Evolutionary conservation across 2,888 invertebrate species (phyloP), one percentile per base, ranked within the genome.

Genomic region (Chydorus sphaericus): DNA sequence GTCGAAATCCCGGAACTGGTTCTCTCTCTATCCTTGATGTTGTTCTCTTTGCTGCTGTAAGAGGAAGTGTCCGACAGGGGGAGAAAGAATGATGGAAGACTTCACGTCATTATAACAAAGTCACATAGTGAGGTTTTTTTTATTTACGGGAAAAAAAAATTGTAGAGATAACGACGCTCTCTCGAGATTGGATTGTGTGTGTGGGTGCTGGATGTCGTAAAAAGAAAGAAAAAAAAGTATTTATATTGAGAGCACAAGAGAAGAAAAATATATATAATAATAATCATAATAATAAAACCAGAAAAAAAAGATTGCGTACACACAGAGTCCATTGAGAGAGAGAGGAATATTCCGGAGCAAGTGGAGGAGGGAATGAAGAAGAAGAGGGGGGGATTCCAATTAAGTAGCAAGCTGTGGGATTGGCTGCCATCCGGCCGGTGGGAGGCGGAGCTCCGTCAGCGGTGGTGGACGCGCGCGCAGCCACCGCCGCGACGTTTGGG

Each of bases 361-460:
- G n/a, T n/a, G n/a, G n/a, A n/a, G n/a, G n/a, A n/a, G n/a, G n/a
- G n/a, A n/a, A n/a, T n/a, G n/a, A n/a, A n/a, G n/a, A n/a, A n/a
- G n/a, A n/a, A 26, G 44, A 3, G 44, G 23, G 44, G 44, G 39
- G 39, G 44, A 11, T 44, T 44, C 44, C 44, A 44, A 44, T 44
- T 44, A 44, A 44, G 26, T 44, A 26, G 44, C 44, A 23, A 44
- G 44, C 18, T 28, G 26, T n/a, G 26, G 23, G 44, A 44, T 44
- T 44, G 44, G 44, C 18, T 44, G 44, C 23, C 44, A 26, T 11
- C 4, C 23, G 44, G 26, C 44, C 44, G 44, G 28, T 7, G 14
- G 44, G 26, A 28, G 23, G 44, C 44, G 44, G 14, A n/a, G n/a
- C n/a, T n/a, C n/a, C n/a, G n/a, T 23, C 44, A 20, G 14, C 44